Evolutionary conservation across 2,797 vertebrate species (phyloP).

Genomic region (Muscicapa comitata): DNA sequence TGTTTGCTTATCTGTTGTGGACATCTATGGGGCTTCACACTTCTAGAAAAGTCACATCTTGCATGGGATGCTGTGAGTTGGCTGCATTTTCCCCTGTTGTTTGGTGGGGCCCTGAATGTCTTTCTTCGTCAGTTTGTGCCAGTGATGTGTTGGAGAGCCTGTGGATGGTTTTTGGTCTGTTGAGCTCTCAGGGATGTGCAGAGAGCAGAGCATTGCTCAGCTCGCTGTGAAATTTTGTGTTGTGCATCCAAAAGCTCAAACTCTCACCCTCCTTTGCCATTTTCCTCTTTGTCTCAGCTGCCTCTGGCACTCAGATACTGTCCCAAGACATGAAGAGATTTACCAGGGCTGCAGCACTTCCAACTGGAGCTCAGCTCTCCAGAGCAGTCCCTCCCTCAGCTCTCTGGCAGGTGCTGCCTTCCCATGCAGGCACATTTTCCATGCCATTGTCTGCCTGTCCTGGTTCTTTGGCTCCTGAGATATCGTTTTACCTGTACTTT

Average conservation of each 20-base stretch:
- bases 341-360: too few species aligned
- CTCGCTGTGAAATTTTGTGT: accelerated
- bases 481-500: conserved; percentile 41
- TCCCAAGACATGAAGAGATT: neutral
- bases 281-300: neutral
- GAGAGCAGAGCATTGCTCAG: neutral
- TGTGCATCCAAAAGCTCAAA: accelerated
- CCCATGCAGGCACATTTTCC: neutral
- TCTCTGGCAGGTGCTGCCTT: accelerated
- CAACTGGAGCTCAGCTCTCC: neutral
- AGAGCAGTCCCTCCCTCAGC: neutral
- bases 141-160: neutral
- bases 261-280: neutral
- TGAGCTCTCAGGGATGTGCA: accelerated
- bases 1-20: neutral
- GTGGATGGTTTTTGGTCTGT: neutral
- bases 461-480: neutral
- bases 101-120: neutral
- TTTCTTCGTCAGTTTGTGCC: neutral
- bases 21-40: neutral
- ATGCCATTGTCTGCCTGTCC: neutral
- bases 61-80: accelerated
- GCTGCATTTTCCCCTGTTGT: accelerated
- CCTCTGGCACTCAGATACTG: neutral
- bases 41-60: neutral